A percentile compares a stretch with the other conserved stretches of the same genome.
These are phyloP conservation scores for Arctia plantaginis DNA, from an alignment of 2,888 invertebrate genomes.

Conservation along the genomic window DNA sequence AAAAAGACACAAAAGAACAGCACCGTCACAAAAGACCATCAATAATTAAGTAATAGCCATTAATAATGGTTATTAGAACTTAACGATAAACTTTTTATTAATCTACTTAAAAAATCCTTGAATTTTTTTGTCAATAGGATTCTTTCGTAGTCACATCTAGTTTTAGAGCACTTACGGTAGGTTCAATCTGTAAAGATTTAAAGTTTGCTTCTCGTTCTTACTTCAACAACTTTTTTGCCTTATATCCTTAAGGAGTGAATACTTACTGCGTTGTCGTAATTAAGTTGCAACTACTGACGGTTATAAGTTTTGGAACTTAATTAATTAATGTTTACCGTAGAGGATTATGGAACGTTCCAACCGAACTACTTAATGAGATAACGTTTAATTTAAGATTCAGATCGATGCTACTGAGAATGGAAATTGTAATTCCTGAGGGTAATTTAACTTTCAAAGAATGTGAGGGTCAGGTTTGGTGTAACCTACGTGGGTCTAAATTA, in stretches of 20 bases:
- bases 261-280: constrained; percentile 28
- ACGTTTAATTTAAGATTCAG: neutral
- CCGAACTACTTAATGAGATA: constrained; percentile 1
- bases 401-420: neutral
- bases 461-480: neutral
- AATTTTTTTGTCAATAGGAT: neutral
- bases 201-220: constrained; percentile 39
- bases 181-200: constrained; percentile 49
- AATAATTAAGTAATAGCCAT: neutral
- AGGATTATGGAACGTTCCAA: neutral
- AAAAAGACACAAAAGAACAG: neutral
- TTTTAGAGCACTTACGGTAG: constrained; percentile 4
- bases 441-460: neutral
- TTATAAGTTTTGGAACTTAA: constrained; percentile 24
- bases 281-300: constrained; percentile 22
- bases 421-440: neutral
- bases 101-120: neutral
- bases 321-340: constrained; percentile 20
- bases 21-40: neutral
- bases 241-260: constrained; percentile 27
- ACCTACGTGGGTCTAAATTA: neutral
- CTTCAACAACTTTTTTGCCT: constrained; percentile 38
- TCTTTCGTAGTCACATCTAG: constrained; percentile 30
- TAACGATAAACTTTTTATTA: neutral
- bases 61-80: neutral